Evolutionary conservation across 2,888 invertebrate genomes (phyloP).

Genomic region (Chalcis sispes): DNA sequence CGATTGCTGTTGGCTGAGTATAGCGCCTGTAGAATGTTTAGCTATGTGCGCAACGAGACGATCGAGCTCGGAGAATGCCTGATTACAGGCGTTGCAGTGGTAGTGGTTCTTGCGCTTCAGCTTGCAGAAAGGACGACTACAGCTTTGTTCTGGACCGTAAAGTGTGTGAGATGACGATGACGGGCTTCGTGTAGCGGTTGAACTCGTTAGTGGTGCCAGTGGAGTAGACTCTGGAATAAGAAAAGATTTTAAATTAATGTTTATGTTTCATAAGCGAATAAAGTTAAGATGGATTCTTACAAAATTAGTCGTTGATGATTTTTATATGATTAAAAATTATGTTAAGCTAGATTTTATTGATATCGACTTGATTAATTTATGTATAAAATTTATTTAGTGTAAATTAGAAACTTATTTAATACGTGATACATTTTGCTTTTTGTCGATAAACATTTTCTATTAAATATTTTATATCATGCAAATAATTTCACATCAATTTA

Average conservation of each 20-base stretch:
- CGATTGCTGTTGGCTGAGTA: slow-evolving; percentile 75
- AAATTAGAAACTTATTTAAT: no score
- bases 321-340: no score
- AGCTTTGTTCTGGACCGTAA: slow-evolving; percentile 82
- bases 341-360: no score
- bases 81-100: slow-evolving; percentile 88
- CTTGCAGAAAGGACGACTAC: slow-evolving; percentile 88
- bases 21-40: slow-evolving; percentile 82
- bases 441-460: background rate
- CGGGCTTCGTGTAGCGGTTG: slow-evolving; percentile 30
- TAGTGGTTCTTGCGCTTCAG: slow-evolving; percentile 87
- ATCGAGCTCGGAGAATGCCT: slow-evolving; percentile 86
- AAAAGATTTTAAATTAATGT: no score
- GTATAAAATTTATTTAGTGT: no score
- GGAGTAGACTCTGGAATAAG: slow-evolving; percentile 42
- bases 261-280: no score
- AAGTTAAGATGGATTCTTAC: no score
- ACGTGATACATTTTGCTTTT: no score
- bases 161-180: slow-evolving; percentile 74
- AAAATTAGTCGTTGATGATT: no score
- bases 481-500: no score
- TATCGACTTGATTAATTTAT: no score
- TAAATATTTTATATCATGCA: slow-evolving; percentile 28
- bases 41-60: slow-evolving; percentile 83
- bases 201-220: slow-evolving; percentile 28